phyloP scores from a whole-genome alignment of 53 echinoderm and acorn worm species.

The Actinopyga echinites region DNA sequence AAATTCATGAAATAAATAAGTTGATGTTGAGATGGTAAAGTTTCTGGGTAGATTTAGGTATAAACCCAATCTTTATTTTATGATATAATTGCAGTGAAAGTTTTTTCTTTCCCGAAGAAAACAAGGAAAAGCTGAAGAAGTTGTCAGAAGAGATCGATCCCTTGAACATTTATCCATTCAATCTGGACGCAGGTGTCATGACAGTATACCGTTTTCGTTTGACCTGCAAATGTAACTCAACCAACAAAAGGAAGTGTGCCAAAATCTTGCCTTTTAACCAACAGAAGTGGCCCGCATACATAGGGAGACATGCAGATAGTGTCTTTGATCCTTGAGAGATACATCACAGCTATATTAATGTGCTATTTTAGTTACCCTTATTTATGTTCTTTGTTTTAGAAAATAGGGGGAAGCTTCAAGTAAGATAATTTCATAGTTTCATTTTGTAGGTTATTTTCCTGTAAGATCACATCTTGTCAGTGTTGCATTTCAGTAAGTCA shows the following conservation, averaged over 20 bases:
- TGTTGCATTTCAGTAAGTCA: no score
- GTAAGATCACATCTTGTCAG: no score
- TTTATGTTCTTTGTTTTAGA: no score
- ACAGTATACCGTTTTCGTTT: slow-evolving; percentile 86
- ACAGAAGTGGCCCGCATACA: slow-evolving; percentile 83
- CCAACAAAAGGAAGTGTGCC: slow-evolving; percentile 49
- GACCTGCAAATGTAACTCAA: slow-evolving; percentile 64
- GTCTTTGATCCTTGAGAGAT: slow-evolving; percentile 44
- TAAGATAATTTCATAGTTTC: no score
- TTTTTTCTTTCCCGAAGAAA: background rate
- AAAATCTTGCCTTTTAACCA: slow-evolving; percentile 72
- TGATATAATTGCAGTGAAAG: background rate
- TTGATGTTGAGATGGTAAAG: no score
- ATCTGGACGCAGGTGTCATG: slow-evolving; percentile 85
- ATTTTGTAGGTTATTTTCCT: no score
- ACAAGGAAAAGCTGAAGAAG: slow-evolving; percentile 5
- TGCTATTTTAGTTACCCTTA: no score
- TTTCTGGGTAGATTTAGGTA: no score
- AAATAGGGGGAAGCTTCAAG: no score
- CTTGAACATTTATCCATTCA: slow-evolving; percentile 91
- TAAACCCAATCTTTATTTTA: no score
- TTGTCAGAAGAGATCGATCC: slow-evolving; percentile 48
- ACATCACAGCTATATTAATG: no score
- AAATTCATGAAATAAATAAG: no score
- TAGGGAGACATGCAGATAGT: slow-evolving; percentile 81